These are phyloP conservation scores for Herpailurus yagouaroundi DNA, from an alignment of 2,113 vertebrate genomes.

Conservation along the genomic window DNA sequence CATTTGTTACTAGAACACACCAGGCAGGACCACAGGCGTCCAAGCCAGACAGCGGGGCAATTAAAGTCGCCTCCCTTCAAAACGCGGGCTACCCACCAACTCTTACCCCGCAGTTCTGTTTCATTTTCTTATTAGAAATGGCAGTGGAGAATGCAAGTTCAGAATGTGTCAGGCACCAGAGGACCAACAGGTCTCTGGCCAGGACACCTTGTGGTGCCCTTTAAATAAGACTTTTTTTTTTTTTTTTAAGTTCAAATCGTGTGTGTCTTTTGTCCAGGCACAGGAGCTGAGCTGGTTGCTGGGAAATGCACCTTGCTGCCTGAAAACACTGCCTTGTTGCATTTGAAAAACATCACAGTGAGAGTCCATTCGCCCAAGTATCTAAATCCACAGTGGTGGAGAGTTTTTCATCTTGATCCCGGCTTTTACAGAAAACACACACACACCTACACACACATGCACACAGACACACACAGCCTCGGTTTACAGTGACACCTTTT, in stretches of 20 bases:
- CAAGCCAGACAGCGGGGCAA: neutral
- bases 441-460: neutral
- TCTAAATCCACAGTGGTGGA: neutral
- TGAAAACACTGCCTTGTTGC: neutral
- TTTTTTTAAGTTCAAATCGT: neutral
- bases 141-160: neutral
- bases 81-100: neutral
- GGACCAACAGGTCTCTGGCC: neutral
- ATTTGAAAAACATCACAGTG: neutral
- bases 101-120: slow-evolving; percentile 16
- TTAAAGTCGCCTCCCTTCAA: slow-evolving; percentile 53
- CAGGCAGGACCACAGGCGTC: slow-evolving; percentile 46
- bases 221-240: neutral
- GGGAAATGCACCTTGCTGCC: neutral
- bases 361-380: neutral
- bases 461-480: neutral
- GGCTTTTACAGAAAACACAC: neutral
- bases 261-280: neutral
- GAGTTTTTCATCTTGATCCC: neutral
- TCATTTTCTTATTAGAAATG: neutral
- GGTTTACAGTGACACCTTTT: neutral
- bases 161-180: neutral
- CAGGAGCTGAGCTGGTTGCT: neutral
- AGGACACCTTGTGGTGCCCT: neutral
- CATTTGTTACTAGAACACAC: slow-evolving; percentile 61